These are phyloP conservation scores for Paramormyrops hopkinsi DNA, from an alignment of 2,797 vertebrate species.

Conservation along the genomic window DNA sequence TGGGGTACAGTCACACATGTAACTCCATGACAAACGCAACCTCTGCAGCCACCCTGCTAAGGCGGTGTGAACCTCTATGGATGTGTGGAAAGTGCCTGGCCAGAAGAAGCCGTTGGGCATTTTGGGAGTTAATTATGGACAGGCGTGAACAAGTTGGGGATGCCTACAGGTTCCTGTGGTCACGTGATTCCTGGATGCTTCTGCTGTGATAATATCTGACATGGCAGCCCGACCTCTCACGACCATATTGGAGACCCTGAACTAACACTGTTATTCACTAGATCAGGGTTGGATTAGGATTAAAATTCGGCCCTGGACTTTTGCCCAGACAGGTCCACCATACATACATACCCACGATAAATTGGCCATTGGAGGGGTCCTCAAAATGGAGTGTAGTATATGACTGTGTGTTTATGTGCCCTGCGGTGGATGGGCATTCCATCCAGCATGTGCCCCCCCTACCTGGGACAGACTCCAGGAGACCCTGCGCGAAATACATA, in stretches of 20 bases:
- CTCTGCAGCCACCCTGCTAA: not conserved
- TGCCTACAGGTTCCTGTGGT: not conserved
- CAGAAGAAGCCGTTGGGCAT: slow-evolving; percentile 17
- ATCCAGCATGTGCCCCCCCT: not conserved
- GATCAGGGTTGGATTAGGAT: not conserved
- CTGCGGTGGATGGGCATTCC: not conserved
- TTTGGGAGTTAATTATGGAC: not conserved
- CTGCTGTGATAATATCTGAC: not conserved
- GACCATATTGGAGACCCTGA: not conserved
- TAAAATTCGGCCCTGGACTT: not conserved
- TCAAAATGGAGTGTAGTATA: not conserved
- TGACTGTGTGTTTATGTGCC: not conserved
- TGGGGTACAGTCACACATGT: not conserved
- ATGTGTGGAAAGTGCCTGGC: not conserved
- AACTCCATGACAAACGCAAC: not conserved
- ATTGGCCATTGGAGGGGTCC: not conserved
- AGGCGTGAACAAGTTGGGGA: not conserved
- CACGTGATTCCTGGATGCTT: not conserved
- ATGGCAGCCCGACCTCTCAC: not conserved
- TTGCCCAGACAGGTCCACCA: not conserved
- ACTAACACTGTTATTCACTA: not conserved
- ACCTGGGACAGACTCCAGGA: not conserved
- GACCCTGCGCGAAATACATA: not conserved
- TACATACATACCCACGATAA: not conserved
- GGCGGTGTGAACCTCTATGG: not conserved